Percentiles rank a stretch among this genome's conserved stretches.
Conservation (phyloP, 2,113 vertebrate genomes). For the Lontra canadensis region DNA sequence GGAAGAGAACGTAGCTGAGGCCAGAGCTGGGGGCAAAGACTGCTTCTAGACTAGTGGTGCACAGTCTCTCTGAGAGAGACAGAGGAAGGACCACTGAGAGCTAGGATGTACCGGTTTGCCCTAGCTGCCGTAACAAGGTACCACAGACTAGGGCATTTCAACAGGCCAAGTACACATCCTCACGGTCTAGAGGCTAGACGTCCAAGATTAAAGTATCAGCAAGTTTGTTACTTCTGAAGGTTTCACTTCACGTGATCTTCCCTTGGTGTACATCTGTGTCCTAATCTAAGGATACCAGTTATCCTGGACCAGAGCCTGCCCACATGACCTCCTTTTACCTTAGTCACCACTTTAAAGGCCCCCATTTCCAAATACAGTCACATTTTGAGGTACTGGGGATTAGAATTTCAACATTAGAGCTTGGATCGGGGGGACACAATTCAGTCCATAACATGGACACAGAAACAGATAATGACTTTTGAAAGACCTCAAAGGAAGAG, state of each 20-base stretch:
- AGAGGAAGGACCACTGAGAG: not conserved
- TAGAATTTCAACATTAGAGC: too few species aligned
- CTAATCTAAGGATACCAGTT: not conserved
- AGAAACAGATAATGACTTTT: not conserved
- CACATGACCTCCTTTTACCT: not conserved
- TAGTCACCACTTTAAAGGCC: too few species aligned
- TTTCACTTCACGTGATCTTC: not conserved
- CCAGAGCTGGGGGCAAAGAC: not conserved
- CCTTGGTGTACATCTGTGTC: not conserved
- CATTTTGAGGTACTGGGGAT: too few species aligned
- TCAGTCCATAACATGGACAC: not conserved
- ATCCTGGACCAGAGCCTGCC: not conserved
- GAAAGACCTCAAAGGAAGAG: not conserved
- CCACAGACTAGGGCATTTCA: rapidly evolving
- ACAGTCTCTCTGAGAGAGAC: not conserved
- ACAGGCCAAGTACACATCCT: not conserved
- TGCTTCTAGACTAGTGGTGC: not conserved
- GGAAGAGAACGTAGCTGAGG: not conserved
- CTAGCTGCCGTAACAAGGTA: not conserved
- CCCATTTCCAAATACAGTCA: too few species aligned
- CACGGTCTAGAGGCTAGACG: not conserved
- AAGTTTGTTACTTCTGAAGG: not conserved
- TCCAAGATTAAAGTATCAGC: not conserved
- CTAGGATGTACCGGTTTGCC: too few species aligned
- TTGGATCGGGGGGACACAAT: too few species aligned